Percentiles rank a stretch among this genome's conserved stretches.
Evolutionary conservation across 2,797 vertebrate genomes (phyloP).

Genomic region (Garrulus glandarius): DNA sequence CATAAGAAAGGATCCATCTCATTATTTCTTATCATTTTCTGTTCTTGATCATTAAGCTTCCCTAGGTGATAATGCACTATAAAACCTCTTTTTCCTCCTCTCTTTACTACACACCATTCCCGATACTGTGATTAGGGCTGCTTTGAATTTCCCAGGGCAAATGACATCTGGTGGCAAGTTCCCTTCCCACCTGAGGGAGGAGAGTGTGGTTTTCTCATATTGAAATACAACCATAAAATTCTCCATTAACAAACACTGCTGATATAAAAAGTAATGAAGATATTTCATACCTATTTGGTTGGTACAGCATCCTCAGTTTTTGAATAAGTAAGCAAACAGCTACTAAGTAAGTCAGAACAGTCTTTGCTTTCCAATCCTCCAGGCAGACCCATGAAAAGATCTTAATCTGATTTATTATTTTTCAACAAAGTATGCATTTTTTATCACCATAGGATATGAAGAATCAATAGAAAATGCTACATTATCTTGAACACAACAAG

Average conservation of each 20-base stretch:
- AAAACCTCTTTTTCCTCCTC: background rate
- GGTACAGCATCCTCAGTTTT: background rate
- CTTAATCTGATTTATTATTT: background rate
- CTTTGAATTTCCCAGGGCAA: background rate
- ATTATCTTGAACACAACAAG: background rate
- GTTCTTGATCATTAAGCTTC: background rate
- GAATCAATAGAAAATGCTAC: background rate
- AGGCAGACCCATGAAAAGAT: background rate
- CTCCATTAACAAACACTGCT: background rate
- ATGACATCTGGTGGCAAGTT: background rate
- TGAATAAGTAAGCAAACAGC: background rate
- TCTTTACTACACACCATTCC: background rate
- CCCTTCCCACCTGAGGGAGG: background rate
- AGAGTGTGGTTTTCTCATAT: background rate
- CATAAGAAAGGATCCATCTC: background rate
- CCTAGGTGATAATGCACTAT: background rate
- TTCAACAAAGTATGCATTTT: background rate
- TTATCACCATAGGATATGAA: background rate
- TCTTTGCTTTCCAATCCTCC: background rate
- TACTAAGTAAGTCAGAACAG: background rate
- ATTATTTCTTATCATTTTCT: background rate
- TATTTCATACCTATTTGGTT: background rate
- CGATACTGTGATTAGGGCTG: background rate
- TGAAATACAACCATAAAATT: background rate
- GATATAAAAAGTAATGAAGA: background rate